Conservation (phyloP, 2,888 invertebrate species). For the Drosophila mimetica region DNA sequence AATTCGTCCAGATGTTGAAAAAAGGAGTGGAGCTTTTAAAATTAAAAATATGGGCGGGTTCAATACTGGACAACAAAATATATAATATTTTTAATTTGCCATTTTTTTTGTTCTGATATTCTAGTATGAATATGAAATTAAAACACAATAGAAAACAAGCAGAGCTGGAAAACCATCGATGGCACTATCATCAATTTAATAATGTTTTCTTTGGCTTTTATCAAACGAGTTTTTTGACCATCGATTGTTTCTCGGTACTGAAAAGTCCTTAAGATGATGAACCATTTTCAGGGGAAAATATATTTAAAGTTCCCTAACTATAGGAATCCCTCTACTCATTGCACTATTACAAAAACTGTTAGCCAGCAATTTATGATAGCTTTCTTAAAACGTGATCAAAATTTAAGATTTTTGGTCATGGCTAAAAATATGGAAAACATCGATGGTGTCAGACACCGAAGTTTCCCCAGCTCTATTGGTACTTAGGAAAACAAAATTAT, state of each 20-base stretch:
- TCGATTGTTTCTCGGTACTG: background rate
- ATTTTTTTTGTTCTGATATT: background rate
- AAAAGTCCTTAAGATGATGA: background rate
- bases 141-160: background rate
- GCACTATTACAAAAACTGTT: too few relatives aligned
- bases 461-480: slow-evolving; percentile 4
- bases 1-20: background rate
- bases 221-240: background rate
- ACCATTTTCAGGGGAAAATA: too few relatives aligned
- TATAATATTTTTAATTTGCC: background rate
- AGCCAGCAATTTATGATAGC: too few relatives aligned
- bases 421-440: background rate
- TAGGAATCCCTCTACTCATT: too few relatives aligned
- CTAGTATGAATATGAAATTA: background rate
- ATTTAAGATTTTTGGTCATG: too few relatives aligned
- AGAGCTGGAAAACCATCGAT: slow-evolving; percentile 10
- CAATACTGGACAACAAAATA: background rate
- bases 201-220: background rate
- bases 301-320: too few relatives aligned
- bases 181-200: slow-evolving; percentile 1
- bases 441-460: background rate
- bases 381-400: background rate
- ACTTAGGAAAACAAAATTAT: background rate
- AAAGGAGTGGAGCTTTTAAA: background rate
- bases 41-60: background rate